Conservation (phyloP, 2,888 invertebrate species). For the Panorpa germanica region DNA sequence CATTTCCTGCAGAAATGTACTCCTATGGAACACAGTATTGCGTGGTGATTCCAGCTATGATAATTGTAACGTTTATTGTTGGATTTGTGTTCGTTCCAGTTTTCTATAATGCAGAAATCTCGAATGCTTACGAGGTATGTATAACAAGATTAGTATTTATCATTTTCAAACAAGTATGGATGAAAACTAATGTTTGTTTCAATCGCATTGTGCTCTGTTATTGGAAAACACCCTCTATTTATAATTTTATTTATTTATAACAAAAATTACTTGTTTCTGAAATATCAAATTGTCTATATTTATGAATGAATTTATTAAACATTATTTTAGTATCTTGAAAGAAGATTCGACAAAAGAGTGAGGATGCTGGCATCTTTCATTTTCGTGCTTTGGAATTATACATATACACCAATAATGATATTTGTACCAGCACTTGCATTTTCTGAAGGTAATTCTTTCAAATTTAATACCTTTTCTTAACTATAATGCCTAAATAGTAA, state of each 20-base stretch:
- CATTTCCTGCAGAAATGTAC: slow-evolving; percentile 31
- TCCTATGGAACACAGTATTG: slow-evolving; percentile 27
- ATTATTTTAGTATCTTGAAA: slow-evolving; percentile 19
- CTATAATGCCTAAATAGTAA: too few relatives aligned
- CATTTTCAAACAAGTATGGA: too few relatives aligned
- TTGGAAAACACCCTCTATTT: too few relatives aligned
- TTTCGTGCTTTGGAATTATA: slow-evolving; percentile 18
- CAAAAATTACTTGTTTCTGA: too few relatives aligned
- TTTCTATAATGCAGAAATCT: slow-evolving; percentile 27
- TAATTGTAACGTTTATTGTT: slow-evolving; percentile 19
- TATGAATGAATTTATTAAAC: too few relatives aligned
- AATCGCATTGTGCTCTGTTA: too few relatives aligned
- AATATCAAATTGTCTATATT: too few relatives aligned
- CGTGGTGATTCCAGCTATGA: slow-evolving; percentile 22
- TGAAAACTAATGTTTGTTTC: too few relatives aligned
- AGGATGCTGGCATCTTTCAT: slow-evolving; percentile 18
- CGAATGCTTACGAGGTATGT: slow-evolving; percentile 28
- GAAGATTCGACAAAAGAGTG: slow-evolving; percentile 19
- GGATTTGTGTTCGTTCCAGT: slow-evolving; percentile 26
- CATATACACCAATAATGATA: slow-evolving; percentile 20
- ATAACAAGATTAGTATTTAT: too few relatives aligned
- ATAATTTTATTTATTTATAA: too few relatives aligned
- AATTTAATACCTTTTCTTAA: too few relatives aligned
- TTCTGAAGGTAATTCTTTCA: slow-evolving; percentile 18
- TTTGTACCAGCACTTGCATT: slow-evolving; percentile 22